Conservation (phyloP, 2,797 vertebrate species). For the Acipenser ruthenus region DNA sequence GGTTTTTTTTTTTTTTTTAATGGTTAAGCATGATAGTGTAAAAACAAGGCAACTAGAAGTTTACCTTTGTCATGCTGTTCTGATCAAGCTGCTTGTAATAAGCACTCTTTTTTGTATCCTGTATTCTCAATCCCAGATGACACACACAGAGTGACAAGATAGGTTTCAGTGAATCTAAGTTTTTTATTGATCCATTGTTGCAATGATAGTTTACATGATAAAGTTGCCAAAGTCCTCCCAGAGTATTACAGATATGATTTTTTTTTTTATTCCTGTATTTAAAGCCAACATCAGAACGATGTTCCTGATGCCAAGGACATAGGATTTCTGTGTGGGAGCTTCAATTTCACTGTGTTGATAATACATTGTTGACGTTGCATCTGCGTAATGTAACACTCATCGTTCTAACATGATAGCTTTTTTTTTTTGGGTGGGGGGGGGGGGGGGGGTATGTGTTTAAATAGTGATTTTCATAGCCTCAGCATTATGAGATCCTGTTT, state of each 20-base stretch:
- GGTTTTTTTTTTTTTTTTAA: background rate
- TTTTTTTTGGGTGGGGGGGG: no score
- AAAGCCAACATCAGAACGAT: conserved; percentile 32
- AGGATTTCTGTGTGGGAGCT: conserved; percentile 29
- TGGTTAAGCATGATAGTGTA: conserved; percentile 21
- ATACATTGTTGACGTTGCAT: background rate
- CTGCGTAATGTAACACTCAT: background rate
- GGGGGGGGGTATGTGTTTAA: no score
- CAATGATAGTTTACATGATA: conserved; percentile 28
- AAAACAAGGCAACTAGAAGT: conserved; percentile 13
- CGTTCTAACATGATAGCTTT: no score
- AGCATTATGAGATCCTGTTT: no score
- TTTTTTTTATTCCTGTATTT: conserved; percentile 29
- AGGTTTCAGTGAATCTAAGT: conserved; percentile 17
- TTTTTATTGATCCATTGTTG: conserved; percentile 12
- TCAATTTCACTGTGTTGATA: conserved; percentile 23
- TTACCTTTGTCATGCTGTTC: conserved; percentile 15
- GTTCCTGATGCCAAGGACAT: conserved; percentile 30
- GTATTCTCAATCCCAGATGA: conserved; percentile 14
- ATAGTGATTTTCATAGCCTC: no score
- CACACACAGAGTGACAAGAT: conserved; percentile 8
- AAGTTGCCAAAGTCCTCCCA: conserved; percentile 52
- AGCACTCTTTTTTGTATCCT: background rate
- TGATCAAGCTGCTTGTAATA: conserved; percentile 2
- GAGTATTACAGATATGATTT: conserved; percentile 26